Percentiles rank a stretch among this genome's conserved stretches.
phyloP scores from a whole-genome alignment of 2,797 vertebrate genomes.

The Pelochelys cantorii region DNA sequence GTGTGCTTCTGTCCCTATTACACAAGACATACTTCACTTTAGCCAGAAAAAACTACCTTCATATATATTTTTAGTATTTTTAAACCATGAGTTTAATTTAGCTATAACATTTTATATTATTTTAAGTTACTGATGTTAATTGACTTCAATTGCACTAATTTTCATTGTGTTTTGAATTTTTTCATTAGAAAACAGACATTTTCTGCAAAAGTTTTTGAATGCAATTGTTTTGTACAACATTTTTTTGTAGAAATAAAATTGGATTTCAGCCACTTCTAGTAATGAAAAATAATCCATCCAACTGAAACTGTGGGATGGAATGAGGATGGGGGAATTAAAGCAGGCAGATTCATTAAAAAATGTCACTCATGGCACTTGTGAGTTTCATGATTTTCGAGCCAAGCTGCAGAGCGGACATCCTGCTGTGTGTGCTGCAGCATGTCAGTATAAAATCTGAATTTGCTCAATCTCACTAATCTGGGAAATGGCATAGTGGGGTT shows the following conservation, averaged over 20 bases:
- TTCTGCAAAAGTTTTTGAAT: background rate
- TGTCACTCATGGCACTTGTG: background rate
- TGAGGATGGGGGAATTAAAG: background rate
- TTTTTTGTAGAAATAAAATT: background rate
- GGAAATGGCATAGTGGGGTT: background rate
- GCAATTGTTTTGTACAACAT: background rate
- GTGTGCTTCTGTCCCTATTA: background rate
- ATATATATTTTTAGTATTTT: constrained; percentile 50
- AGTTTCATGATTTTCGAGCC: background rate
- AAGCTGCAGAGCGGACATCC: background rate
- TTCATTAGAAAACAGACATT: background rate
- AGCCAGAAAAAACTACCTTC: constrained; percentile 44
- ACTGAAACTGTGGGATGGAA: background rate
- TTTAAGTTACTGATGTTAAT: background rate
- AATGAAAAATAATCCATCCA: background rate
- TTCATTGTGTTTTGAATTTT: background rate
- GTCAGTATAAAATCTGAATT: background rate
- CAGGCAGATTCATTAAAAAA: background rate
- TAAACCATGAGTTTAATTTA: constrained; percentile 20
- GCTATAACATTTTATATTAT: background rate
- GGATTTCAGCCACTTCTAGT: background rate
- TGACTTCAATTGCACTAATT: background rate
- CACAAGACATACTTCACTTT: background rate
- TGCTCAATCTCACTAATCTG: background rate
- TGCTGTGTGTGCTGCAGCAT: background rate